Conservation (phyloP, 2,888 invertebrate species). For the Seladonia tumulorum region DNA sequence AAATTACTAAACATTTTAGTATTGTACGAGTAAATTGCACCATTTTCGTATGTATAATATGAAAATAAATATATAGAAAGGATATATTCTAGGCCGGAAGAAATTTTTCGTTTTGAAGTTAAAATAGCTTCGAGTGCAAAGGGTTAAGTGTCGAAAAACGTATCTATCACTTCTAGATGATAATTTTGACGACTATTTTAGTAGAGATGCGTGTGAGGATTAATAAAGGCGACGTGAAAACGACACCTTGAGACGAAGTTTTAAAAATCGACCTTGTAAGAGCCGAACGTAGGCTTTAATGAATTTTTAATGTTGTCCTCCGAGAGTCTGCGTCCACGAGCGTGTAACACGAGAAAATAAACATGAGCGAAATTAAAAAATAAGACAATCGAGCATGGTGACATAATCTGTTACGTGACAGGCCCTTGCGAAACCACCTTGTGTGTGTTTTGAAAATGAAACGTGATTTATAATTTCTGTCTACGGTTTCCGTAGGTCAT, state of each 20-base stretch:
- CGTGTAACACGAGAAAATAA: neutral
- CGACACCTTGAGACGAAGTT: neutral
- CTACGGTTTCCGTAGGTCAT: neutral
- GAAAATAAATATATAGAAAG: too few relatives aligned
- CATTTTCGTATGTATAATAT: too few relatives aligned
- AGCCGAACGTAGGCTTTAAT: too few relatives aligned
- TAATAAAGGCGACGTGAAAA: neutral
- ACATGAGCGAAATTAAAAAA: neutral
- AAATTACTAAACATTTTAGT: too few relatives aligned
- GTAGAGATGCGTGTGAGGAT: neutral
- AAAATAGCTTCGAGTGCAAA: too few relatives aligned
- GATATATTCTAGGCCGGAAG: too few relatives aligned
- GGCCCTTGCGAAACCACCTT: neutral
- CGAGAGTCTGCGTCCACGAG: neutral
- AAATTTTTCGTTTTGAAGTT: too few relatives aligned
- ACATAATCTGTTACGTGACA: neutral
- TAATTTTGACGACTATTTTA: neutral
- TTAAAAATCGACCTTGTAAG: neutral
- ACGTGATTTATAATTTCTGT: slow-evolving; percentile 6
- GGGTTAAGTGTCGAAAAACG: too few relatives aligned
- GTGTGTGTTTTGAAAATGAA: neutral
- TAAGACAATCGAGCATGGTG: neutral
- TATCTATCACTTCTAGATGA: neutral
- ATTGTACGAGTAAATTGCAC: too few relatives aligned
- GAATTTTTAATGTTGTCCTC: neutral